Percentiles rank a stretch among this genome's conserved stretches.
These are phyloP conservation scores for Hemicordylus capensis DNA, from an alignment of 2,113 vertebrate species.

Conservation along the genomic window DNA sequence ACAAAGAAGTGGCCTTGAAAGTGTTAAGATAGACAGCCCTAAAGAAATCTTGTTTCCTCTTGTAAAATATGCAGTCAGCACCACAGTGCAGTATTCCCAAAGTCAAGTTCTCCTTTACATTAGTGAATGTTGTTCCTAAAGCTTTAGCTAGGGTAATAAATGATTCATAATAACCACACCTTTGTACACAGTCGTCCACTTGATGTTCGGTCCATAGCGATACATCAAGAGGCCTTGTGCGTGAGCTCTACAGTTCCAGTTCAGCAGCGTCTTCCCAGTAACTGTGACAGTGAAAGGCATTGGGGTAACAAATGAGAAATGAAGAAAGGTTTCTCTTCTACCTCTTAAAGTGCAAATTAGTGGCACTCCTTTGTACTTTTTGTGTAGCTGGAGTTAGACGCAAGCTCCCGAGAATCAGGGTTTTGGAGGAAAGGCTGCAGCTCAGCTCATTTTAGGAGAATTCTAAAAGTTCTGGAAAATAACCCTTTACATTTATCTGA, in stretches of 20 bases:
- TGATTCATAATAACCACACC: constrained; percentile 73
- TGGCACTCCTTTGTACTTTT: constrained; percentile 55
- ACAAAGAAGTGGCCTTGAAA: constrained; percentile 15
- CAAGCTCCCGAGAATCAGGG: constrained; percentile 44
- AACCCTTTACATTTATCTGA: constrained; percentile 12
- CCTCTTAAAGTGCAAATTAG: constrained; percentile 70
- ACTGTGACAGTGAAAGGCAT: constrained; percentile 68
- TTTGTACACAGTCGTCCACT: constrained; percentile 67
- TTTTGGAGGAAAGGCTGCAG: constrained; percentile 45
- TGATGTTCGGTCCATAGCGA: constrained; percentile 65
- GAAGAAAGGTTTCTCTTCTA: constrained; percentile 65
- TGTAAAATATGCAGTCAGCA: constrained; percentile 55
- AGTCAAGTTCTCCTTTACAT: constrained; percentile 70
- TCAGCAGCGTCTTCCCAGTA: constrained; percentile 55
- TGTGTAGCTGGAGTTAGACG: constrained; percentile 46
- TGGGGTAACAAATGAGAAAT: constrained; percentile 67
- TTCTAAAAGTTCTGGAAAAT: constrained; percentile 31
- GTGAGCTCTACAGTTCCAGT: constrained; percentile 53
- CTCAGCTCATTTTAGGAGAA: constrained; percentile 26
- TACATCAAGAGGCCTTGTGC: constrained; percentile 57
- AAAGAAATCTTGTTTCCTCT: constrained; percentile 53
- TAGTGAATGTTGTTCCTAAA: constrained; percentile 66
- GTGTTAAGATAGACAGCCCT: constrained; percentile 55
- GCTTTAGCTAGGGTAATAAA: constrained; percentile 65
- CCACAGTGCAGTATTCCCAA: constrained; percentile 61